A percentile compares a stretch with the other conserved stretches of the same genome.
Evolutionary conservation across 1,140 invertebrate species (phyloP).

Genomic region (Zaprionus inermis): DNA sequence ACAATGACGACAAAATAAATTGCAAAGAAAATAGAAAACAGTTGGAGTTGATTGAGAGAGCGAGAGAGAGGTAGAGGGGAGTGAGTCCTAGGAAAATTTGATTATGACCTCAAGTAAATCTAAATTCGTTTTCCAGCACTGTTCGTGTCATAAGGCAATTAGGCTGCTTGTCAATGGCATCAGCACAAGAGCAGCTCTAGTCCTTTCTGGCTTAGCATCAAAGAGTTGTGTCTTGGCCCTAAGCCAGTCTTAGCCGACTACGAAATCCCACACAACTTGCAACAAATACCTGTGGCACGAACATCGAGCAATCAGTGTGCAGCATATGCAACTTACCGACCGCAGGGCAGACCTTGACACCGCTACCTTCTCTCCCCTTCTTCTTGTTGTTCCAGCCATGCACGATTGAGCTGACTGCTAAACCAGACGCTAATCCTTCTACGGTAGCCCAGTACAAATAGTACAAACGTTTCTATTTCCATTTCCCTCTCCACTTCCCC

Average conservation of each 20-base stretch:
- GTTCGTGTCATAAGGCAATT: background rate
- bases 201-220: slow-evolving; percentile 11
- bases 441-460: slow-evolving; percentile 28
- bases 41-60: slow-evolving; percentile 13
- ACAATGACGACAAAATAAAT: slow-evolving; percentile 31
- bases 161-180: slow-evolving; percentile 4
- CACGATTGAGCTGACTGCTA: slow-evolving; percentile 68
- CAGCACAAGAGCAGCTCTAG: background rate
- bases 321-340: slow-evolving; percentile 52
- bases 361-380: slow-evolving; percentile 13
- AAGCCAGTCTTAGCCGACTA: slow-evolving; percentile 12
- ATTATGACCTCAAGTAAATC: slow-evolving; percentile 10
- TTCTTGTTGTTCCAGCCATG: slow-evolving; percentile 42
- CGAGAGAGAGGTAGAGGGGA: background rate
- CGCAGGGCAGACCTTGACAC: slow-evolving; percentile 51
- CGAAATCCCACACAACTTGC: slow-evolving; percentile 18
- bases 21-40: slow-evolving; percentile 28
- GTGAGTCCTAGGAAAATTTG: background rate
- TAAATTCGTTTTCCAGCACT: background rate
- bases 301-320: slow-evolving; percentile 32
- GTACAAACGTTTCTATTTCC: background rate
- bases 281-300: slow-evolving; percentile 13
- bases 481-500: background rate
- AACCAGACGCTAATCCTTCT: slow-evolving; percentile 75
- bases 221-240: slow-evolving; percentile 10